Evolutionary conservation across 2,113 vertebrate species (phyloP).

Genomic region (Podilymbus podiceps): DNA sequence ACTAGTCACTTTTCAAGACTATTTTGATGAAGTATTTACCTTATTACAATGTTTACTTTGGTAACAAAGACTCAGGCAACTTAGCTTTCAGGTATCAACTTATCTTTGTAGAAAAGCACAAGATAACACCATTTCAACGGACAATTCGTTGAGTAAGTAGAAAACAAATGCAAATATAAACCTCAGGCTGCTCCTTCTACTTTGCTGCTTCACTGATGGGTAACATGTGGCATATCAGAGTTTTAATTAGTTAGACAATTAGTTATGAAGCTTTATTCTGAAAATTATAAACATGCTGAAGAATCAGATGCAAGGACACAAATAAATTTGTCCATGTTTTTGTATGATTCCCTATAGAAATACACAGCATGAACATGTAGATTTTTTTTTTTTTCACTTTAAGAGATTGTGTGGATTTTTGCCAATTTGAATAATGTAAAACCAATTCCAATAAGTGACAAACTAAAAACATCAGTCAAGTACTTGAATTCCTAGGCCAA

Average conservation of each 20-base stretch:
- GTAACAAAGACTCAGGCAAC: background rate
- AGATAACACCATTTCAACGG: background rate
- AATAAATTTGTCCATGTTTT: background rate
- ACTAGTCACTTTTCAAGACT: background rate
- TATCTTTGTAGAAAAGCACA: background rate
- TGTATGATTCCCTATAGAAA: background rate
- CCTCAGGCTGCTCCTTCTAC: background rate
- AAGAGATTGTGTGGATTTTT: background rate
- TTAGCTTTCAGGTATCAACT: background rate
- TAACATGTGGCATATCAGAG: background rate
- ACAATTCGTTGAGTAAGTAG: background rate
- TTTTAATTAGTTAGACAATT: constrained; percentile 42
- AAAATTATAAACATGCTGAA: background rate
- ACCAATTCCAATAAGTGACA: background rate
- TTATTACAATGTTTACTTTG: background rate
- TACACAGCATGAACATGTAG: background rate
- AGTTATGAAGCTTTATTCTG: constrained; percentile 8
- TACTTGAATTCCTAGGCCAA: background rate
- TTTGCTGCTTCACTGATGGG: background rate
- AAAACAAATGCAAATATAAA: background rate
- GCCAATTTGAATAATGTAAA: background rate
- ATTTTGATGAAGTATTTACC: background rate
- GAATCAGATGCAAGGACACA: background rate
- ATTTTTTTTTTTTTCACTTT: background rate
- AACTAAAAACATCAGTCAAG: background rate